Conservation (phyloP, 2,888 invertebrate genomes). For the Ctenicera cuprea region DNA sequence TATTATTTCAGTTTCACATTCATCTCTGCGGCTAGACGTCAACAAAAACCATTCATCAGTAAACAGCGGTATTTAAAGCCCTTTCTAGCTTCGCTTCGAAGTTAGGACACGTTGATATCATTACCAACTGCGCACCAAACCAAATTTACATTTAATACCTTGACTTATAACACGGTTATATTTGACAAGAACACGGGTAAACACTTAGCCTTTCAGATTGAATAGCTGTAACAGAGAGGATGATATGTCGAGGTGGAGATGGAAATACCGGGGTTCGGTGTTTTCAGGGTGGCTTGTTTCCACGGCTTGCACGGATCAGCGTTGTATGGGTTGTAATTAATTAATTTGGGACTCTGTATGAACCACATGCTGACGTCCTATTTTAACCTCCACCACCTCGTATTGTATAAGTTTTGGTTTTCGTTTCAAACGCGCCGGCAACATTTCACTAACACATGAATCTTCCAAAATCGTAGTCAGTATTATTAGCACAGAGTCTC, state of each 20-base stretch:
- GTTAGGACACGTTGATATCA: slow-evolving; percentile 39
- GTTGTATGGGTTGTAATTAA: slow-evolving; percentile 59
- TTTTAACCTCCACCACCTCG: slow-evolving; percentile 47
- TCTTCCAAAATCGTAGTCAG: background rate
- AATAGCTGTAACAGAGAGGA: slow-evolving; percentile 43
- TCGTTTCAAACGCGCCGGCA: slow-evolving; percentile 33
- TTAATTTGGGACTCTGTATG: slow-evolving; percentile 56
- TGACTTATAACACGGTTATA: slow-evolving; percentile 49
- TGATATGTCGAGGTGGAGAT: slow-evolving; percentile 35
- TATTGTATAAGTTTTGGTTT: slow-evolving; percentile 44
- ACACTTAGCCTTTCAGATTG: slow-evolving; percentile 43
- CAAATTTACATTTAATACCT: slow-evolving; percentile 51
- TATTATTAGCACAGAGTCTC: slow-evolving; percentile 13
- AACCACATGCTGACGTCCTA: slow-evolving; percentile 53
- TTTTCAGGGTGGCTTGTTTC: slow-evolving; percentile 44
- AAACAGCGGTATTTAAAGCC: slow-evolving; percentile 30
- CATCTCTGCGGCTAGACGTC: slow-evolving; percentile 31
- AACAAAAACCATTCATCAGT: slow-evolving; percentile 42
- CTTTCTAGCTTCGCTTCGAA: slow-evolving; percentile 31
- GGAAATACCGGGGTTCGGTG: slow-evolving; percentile 36
- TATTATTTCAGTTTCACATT: slow-evolving; percentile 43
- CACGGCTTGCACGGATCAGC: slow-evolving; percentile 49
- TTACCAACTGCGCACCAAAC: slow-evolving; percentile 46
- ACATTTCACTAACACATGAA: slow-evolving; percentile 3
- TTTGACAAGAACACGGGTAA: slow-evolving; percentile 51